A percentile compares a stretch with the other conserved stretches of the same genome.
Conservation (phyloP, 2,113 vertebrate genomes). For the Anser cygnoides region DNA sequence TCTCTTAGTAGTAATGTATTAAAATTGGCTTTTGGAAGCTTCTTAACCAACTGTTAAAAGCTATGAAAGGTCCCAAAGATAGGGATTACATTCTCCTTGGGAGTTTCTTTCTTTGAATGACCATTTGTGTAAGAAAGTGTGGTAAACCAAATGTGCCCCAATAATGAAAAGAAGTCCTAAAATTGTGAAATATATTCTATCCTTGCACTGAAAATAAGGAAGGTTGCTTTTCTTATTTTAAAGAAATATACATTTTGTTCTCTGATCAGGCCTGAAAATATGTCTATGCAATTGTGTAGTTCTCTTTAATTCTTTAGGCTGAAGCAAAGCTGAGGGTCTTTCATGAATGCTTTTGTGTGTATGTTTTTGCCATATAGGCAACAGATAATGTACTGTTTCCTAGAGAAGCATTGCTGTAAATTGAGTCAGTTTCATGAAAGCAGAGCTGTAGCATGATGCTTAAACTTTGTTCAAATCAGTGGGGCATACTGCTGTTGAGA, state of each 20-base stretch:
- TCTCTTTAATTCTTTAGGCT: neutral
- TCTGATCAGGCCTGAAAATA: neutral
- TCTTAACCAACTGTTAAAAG: conserved; percentile 35
- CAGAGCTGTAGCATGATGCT: neutral
- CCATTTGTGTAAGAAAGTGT: neutral
- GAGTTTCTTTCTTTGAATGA: neutral
- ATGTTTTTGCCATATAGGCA: neutral
- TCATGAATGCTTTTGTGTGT: neutral
- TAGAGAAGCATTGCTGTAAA: neutral
- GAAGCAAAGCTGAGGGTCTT: neutral
- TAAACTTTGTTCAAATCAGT: neutral
- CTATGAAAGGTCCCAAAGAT: neutral
- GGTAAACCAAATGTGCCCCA: neutral
- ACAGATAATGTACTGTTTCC: neutral
- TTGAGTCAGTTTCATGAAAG: neutral
- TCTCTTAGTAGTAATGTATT: conserved; percentile 49
- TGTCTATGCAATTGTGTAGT: neutral
- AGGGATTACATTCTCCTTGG: neutral
- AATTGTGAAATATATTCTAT: neutral
- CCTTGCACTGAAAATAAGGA: neutral
- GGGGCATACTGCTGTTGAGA: neutral
- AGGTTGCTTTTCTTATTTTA: neutral
- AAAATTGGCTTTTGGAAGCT: conserved; percentile 24
- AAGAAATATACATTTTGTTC: neutral
- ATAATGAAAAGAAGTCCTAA: neutral